Conservation (phyloP, 2,888 invertebrate genomes). For the Enchytraeus crypticus region DNA sequence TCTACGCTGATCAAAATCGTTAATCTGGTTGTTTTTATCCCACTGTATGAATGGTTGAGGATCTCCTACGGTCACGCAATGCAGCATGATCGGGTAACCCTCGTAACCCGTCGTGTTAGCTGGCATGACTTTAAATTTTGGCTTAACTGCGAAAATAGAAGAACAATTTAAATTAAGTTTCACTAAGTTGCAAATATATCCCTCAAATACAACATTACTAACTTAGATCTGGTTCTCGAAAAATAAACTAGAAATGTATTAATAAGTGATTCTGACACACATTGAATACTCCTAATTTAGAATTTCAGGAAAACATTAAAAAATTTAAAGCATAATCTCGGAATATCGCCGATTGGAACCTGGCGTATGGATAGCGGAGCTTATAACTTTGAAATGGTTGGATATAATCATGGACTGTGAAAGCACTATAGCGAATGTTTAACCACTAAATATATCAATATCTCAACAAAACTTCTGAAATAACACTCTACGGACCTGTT, state of each 20-base stretch:
- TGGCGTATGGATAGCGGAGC: too few species aligned
- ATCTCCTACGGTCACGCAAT: conserved; percentile 79
- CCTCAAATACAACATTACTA: not conserved
- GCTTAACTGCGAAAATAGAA: conserved; percentile 57
- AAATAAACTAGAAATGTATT: not conserved
- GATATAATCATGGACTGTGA: too few species aligned
- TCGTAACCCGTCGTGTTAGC: conserved; percentile 69
- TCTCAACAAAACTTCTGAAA: too few species aligned
- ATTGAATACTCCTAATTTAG: not conserved
- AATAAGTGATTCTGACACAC: not conserved
- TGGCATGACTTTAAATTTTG: conserved; percentile 68
- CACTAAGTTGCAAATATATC: too few species aligned
- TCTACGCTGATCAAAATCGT: conserved; percentile 8
- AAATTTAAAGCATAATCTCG: not conserved
- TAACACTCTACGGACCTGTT: too few species aligned
- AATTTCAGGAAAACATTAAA: not conserved
- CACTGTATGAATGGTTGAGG: conserved; percentile 82
- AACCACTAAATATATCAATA: too few species aligned
- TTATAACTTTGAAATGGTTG: too few species aligned
- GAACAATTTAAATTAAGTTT: too few species aligned
- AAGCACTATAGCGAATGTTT: too few species aligned
- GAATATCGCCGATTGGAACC: too few species aligned
- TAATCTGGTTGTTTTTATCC: conserved; percentile 69
- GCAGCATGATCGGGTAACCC: conserved; percentile 63
- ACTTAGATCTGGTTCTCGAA: not conserved